Evolutionary conservation across 92 coral and sea anemone species (phyloP).

Genomic region (Parazoanthus atlanticus): DNA sequence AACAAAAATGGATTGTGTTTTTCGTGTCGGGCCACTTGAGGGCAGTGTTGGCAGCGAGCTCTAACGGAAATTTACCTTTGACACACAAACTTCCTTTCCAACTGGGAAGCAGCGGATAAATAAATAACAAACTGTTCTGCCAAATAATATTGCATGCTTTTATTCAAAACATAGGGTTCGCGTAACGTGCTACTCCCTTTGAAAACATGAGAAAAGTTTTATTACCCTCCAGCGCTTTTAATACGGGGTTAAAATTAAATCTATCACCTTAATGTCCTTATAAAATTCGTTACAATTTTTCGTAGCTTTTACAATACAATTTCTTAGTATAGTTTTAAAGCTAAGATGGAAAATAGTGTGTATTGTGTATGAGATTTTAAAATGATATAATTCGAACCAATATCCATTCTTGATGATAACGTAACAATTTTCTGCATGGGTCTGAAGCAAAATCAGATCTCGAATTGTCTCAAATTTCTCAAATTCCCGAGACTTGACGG

Average conservation of each 20-base stretch:
- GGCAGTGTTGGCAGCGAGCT: slow-evolving; percentile 6
- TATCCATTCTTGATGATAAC: neutral
- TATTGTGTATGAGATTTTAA: neutral
- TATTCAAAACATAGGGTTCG: neutral
- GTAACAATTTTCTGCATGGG: neutral
- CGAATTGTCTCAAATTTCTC: neutral
- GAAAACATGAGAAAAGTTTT: neutral
- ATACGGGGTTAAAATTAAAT: neutral
- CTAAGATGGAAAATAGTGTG: no score
- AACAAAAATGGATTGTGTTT: neutral
- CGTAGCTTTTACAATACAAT: neutral
- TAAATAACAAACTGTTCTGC: neutral
- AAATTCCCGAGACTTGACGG: neutral
- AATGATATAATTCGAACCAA: neutral
- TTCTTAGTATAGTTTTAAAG: neutral
- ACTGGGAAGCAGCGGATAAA: slow-evolving; percentile 20
- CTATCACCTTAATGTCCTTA: neutral
- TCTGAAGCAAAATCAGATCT: neutral
- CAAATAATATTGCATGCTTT: slow-evolving; percentile 19
- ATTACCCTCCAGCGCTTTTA: slow-evolving; percentile 11
- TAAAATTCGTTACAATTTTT: neutral
- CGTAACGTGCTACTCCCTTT: neutral
- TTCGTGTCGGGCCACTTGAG: slow-evolving; percentile 25
- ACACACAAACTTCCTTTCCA: slow-evolving; percentile 34
- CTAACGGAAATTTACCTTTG: slow-evolving; percentile 26